Percentiles rank a stretch among this genome's conserved stretches.
These are phyloP conservation scores for Tyrophagus putrescentiae DNA, from an alignment of 1,140 invertebrate genomes.

Conservation along the genomic window DNA sequence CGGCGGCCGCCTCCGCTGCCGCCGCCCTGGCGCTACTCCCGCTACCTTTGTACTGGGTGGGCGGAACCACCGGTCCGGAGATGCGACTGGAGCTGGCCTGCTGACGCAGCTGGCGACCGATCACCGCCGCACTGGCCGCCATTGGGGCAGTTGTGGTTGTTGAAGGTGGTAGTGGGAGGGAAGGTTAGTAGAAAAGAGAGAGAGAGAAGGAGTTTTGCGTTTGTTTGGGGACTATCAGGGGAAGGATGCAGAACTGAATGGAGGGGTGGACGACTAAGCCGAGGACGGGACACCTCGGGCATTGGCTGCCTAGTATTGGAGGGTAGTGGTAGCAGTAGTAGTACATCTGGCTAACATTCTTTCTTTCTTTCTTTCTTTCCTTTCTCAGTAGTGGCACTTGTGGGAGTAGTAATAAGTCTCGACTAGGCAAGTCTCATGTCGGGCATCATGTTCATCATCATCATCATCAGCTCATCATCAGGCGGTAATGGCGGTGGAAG, in stretches of 20 bases:
- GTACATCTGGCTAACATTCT: too few relatives aligned
- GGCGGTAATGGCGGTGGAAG: too few relatives aligned
- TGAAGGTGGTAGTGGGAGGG: too few relatives aligned
- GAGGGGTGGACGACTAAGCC: neutral
- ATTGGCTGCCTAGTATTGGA: neutral
- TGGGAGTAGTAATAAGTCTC: too few relatives aligned
- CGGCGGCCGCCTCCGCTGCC: neutral
- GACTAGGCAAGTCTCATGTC: too few relatives aligned
- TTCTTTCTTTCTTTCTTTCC: too few relatives aligned
- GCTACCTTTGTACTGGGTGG: conserved; percentile 26
- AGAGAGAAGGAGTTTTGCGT: neutral
- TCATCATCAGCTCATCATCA: too few relatives aligned
- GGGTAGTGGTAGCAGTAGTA: neutral
- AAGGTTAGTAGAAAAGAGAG: neutral
- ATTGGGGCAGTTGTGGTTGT: too few relatives aligned
- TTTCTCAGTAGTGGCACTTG: too few relatives aligned
- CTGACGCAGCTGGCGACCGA: conserved; percentile 30
- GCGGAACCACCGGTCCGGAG: conserved; percentile 26
- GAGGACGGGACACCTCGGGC: neutral
- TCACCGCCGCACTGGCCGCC: conserved; percentile 30
- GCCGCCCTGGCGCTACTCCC: conserved; percentile 26
- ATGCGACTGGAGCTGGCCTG: conserved; percentile 26
- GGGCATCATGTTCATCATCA: too few relatives aligned
- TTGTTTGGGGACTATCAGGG: neutral
- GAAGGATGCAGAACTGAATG: neutral